Base-by-base conservation (phyloP, 2,888 invertebrate species). In the Epistrophella euchroma region DNA sequence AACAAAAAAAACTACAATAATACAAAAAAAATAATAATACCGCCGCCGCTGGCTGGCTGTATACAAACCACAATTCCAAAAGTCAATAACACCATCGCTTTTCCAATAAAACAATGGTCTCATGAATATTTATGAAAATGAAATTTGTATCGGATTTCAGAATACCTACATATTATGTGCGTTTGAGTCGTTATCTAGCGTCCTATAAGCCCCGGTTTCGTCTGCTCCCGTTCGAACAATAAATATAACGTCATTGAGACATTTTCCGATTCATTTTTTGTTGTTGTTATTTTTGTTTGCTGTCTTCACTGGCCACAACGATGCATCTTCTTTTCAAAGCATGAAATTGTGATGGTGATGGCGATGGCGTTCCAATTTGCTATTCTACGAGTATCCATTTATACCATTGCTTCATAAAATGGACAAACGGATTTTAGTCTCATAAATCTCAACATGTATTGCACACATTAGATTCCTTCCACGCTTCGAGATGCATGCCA, bases 51-150 rank as follows among this genome's bases (percentile, higher is more conserved):
- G n/a, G n/a, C 60, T 22, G 25, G 22, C 25, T n/a, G 11, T 4
- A 40, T 13, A 50, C 25, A 64, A 64, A n/a, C 64, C 73, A 73
- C 43, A 72, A 66, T 73, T 58, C 77, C 43, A 78, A 85, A 68
- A 80, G 85, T 81, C 85, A 85, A 85, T 81, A 85, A 81, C 85
- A 85, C 76, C 75, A 72, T 71, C 77, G 79, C 74, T 74, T 75
- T 79, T 80, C 80, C 68, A 72, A 71, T 71, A 81, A 83, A 81
- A 83, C 78, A 83, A 83, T 60, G 37, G 45, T 32, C 66, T 76
- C 85, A 81, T 85, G 85, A 81, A 85, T 85, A 85, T 85, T 85
- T 85, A 85, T 85, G 85, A 77, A 85, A 85, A 81, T 85, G 85
- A 85, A 85, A 85, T 81, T 77, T 68, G 81, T 62, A 85, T 85